Base-by-base conservation (phyloP, 2,888 invertebrate genomes). In the Pseudanteris insignis region DNA sequence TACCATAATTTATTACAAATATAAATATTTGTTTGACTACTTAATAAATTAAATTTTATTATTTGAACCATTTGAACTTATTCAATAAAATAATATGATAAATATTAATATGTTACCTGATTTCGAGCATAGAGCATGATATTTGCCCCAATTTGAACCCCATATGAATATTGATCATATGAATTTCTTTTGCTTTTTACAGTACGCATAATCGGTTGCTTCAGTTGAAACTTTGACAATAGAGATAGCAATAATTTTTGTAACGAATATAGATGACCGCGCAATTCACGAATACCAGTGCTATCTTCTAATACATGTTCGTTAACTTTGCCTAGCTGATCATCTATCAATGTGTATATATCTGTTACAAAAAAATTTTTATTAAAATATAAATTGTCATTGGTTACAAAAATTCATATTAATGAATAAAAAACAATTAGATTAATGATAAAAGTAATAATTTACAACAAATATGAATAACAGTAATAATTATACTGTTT, bases 191-290 rank as follows among this genome's bases (percentile, higher is more conserved):
- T 64, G n/a, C 55, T 59, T 15, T 65, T 60, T 13, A 53, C 67
- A 2, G 65, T 40, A 37, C 68, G 63, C 1, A 60, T 44, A 1
- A 55, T 34, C 8, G 67, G 36, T 2, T 67, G 43, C 15, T 72
- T 72, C 2, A 85, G 71, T 4, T 85, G 81, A 75, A 92, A 94
- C 58, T 89, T 85, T 2, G 89, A 86, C 62, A 93, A 83, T 40
- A 94, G 82, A 0, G 88, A 85, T 48, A 93, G 78, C 88, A 92
- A 88, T 28, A 92, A 83, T 63, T 86, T 85, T 72, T 89, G 90
- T 57, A 94, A 82, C 1, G 91, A 84, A 68, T 84, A 86, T 9
- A 89, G 79, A 69, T 86, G 85, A 0, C 86, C 84, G 0, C 86
- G 83, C 1, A 80, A 57, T 59, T 80, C 78, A 25, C 79, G 64